Conservation (phyloP, 2,888 invertebrate genomes). For the Eupithecia vulgata region DNA sequence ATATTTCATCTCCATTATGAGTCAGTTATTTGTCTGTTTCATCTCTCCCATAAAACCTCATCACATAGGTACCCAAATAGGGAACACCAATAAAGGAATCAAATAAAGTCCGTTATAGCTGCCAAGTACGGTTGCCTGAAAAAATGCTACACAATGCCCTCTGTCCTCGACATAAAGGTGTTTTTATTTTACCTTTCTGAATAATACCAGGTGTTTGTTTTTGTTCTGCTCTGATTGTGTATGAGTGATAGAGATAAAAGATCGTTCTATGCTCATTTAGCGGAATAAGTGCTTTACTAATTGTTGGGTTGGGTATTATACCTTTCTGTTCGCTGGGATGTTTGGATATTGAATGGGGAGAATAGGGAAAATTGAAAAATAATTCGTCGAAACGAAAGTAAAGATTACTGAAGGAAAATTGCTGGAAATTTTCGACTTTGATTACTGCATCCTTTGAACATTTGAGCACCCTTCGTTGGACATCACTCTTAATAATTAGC, state of each 20-base stretch:
- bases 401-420: neutral
- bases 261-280: conserved; percentile 31
- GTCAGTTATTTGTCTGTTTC: conserved; percentile 35
- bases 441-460: neutral
- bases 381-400: neutral
- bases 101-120: conserved; percentile 45
- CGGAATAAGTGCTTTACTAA: conserved; percentile 21
- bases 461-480: neutral
- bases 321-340: conserved; percentile 14
- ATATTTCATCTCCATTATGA: conserved; percentile 36
- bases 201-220: conserved; percentile 38
- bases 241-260: conserved; percentile 34
- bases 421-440: neutral
- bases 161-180: conserved; percentile 21
- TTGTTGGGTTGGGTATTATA: conserved; percentile 17
- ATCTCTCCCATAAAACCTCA: conserved; percentile 40
- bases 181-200: conserved; percentile 22
- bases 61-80: conserved; percentile 43
- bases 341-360: conserved; percentile 20
- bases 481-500: neutral
- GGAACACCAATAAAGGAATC: conserved; percentile 43
- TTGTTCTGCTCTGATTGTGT: conserved; percentile 37
- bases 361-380: conserved; percentile 17
- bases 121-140: conserved; percentile 37
- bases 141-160: conserved; percentile 25